phyloP scores from a whole-genome alignment of 2,888 invertebrate genomes.

The Heteromyza rotundicornis region DNA sequence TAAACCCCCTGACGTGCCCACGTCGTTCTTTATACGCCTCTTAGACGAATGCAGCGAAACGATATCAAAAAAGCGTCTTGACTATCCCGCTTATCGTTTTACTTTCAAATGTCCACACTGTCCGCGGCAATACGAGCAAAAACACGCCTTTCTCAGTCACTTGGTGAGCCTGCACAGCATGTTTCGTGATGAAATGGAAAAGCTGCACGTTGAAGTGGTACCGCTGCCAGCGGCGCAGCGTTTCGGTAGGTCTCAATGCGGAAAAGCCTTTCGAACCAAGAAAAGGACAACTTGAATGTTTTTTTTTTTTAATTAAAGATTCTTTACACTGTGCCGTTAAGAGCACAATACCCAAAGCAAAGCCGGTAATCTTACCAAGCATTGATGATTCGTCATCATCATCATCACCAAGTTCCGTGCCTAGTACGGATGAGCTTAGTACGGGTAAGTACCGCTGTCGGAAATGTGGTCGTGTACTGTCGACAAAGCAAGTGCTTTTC shows the following conservation, averaged over 20 bases:
- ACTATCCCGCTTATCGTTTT: conserved; percentile 36
- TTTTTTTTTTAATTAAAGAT: not conserved
- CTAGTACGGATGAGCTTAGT: no score
- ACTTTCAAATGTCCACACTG: conserved; percentile 46
- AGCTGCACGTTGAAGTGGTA: conserved; percentile 36
- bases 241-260: no score
- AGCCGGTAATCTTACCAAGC: no score
- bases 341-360: no score
- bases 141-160: conserved; percentile 39
- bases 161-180: conserved; percentile 32
- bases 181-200: conserved; percentile 18
- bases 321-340: not conserved
- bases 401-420: no score
- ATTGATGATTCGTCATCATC: no score
- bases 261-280: no score
- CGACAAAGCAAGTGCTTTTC: conserved; percentile 33
- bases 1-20: not conserved
- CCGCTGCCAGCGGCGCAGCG: conserved; percentile 19
- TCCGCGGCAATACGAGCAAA: conserved; percentile 37
- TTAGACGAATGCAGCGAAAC: no score
- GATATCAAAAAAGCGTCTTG: conserved; percentile 22
- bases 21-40: not conserved
- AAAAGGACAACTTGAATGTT: no score
- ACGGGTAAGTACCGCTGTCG: no score
- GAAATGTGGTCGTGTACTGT: conserved; percentile 39